Evolutionary conservation across 2,797 vertebrate species (phyloP), one percentile per base, ranked within the genome.

Genomic region (Alca torda): DNA sequence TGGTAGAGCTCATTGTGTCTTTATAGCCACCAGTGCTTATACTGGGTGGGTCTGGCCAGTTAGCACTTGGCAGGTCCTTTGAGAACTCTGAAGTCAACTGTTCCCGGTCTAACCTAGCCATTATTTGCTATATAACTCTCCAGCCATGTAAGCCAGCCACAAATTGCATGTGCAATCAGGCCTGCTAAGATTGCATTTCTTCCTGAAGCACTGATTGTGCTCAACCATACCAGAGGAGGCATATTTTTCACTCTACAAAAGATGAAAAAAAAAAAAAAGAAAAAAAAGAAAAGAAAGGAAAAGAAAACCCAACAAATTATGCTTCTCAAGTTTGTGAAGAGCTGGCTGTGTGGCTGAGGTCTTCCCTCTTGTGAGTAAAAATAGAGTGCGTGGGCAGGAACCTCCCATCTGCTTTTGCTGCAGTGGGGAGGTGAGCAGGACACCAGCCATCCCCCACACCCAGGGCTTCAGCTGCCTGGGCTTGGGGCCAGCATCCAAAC

Each of bases 311-410:
- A 60, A 19, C 2, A 25, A 68, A 53, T 56, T 59, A 26, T 3
- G 2, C 20, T 82, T 88, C 28, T 70, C 21, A 46, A 26, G 30
- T 68, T 63, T 48, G 8, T 19, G 50, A 65, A 81, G 31, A 57
- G 35, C 21, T 51, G 14, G 35, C 20, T 56, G 19, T 79, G 53
- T 23, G 23, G n/a, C 53, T 67, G 45, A 60, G n/a, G 28, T 50
- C 61, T 74, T 63, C 35, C 72, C 26, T 59, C 25, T 18, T 28
- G 54, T 39, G 74, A 78, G 35, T 72, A 74, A 74, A 86, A 81
- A 77, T 64, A 50, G 25, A 75, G 3, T 6, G 9, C 0, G 0
- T 74, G n/a, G 45, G 53, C 48, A 86, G 57, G 43, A 83, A 7
- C 6, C 12, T 67, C 33, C 31, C 30, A n/a, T 84, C 68, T 85